Evolutionary conservation across 2,113 vertebrate genomes (phyloP).

Genomic region (Myanophis thanlyinensis): DNA sequence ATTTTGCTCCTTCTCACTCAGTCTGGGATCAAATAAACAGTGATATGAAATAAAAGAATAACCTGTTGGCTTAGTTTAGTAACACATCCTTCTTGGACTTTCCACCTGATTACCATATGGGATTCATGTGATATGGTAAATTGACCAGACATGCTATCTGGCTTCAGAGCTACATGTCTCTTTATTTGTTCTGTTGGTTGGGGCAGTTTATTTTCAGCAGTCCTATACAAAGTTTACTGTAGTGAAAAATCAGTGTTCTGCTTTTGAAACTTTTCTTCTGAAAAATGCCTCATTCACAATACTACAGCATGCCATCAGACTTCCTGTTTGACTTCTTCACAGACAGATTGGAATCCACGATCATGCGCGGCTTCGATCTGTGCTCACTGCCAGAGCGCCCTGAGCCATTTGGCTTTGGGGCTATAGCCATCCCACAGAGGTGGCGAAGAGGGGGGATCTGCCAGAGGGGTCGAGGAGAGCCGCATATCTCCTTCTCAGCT

Average conservation of each 20-base stretch:
- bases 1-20: not conserved
- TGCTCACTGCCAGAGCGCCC: too few relatives aligned
- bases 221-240: not conserved
- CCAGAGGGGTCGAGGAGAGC: too few relatives aligned
- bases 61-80: not conserved
- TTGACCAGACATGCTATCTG: too few relatives aligned
- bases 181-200: not conserved
- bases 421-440: too few relatives aligned
- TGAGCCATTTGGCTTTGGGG: too few relatives aligned
- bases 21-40: not conserved
- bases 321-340: too few relatives aligned
- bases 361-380: too few relatives aligned
- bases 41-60: not conserved
- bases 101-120: not conserved
- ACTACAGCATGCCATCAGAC: not conserved
- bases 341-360: too few relatives aligned
- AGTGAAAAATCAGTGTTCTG: not conserved
- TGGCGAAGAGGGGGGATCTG: too few relatives aligned
- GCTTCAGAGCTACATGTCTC: not conserved
- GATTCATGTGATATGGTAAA: not conserved
- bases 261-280: not conserved
- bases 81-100: not conserved
- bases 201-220: not conserved
- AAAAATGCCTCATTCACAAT: not conserved
- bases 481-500: too few relatives aligned